Evolutionary conservation across 2,797 vertebrate genomes (phyloP).

Genomic region (Huso huso): DNA sequence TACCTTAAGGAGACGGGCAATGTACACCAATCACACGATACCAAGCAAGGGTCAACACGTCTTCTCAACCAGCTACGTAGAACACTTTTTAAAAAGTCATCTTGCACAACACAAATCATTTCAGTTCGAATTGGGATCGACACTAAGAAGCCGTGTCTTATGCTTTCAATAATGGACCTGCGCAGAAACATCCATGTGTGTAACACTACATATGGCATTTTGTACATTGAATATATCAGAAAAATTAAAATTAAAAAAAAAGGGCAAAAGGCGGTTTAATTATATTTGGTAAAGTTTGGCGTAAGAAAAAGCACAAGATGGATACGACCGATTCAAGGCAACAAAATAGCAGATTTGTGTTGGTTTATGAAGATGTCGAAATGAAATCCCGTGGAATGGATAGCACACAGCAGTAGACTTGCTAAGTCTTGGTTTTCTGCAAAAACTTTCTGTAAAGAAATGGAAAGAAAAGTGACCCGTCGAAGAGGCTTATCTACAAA

Average conservation of each 20-base stretch:
- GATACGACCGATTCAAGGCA: conserved; percentile 59
- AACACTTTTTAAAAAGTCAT: too few relatives aligned
- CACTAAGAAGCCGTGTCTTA: too few relatives aligned
- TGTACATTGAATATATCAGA: too few relatives aligned
- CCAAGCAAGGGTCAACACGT: too few relatives aligned
- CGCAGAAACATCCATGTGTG: conserved; percentile 44
- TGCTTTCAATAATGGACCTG: conserved; percentile 34
- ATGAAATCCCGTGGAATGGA: conserved; percentile 34
- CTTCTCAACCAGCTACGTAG: conserved; percentile 38
- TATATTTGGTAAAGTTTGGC: conserved; percentile 65
- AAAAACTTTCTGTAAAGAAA: neutral
- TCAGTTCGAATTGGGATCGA: too few relatives aligned
- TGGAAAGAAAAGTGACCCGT: neutral
- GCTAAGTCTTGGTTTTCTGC: neutral
- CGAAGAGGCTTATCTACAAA: neutral
- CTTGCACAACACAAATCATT: too few relatives aligned
- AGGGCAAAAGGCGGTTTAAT: conserved; percentile 42
- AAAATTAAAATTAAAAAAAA: too few relatives aligned
- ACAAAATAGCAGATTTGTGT: conserved; percentile 35
- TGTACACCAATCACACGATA: too few relatives aligned
- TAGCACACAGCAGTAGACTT: neutral
- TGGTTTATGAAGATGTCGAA: conserved; percentile 32
- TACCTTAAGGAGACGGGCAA: too few relatives aligned
- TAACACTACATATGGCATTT: conserved; percentile 60
- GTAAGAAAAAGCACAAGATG: conserved; percentile 46